A percentile compares a stretch with the other conserved stretches of the same genome.
Conservation (phyloP, 2,888 invertebrate species). For the Parnassius smintheus region DNA sequence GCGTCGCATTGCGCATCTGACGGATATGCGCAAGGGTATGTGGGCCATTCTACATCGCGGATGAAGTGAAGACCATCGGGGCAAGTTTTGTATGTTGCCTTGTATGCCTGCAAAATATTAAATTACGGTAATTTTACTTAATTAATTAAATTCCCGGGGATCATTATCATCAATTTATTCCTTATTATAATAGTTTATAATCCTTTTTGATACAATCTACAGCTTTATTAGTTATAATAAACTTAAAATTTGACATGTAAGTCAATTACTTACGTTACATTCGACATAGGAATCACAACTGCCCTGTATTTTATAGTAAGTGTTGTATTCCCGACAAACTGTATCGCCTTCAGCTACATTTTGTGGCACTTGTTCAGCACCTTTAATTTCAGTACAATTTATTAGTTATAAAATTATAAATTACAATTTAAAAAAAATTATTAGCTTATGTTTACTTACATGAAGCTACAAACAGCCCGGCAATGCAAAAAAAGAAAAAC, state of each 20-base stretch:
- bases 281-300: conserved; percentile 87
- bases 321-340: conserved; percentile 38
- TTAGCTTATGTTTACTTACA: conserved; percentile 23
- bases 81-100: conserved; percentile 84
- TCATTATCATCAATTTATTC: too few relatives aligned
- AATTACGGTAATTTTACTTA: not conserved
- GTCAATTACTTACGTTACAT: conserved; percentile 71
- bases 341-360: not conserved
- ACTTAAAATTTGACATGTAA: too few relatives aligned
- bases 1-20: conserved; percentile 86
- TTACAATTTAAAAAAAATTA: not conserved
- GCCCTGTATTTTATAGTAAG: conserved; percentile 80
- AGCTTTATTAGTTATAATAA: too few relatives aligned
- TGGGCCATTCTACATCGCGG: conserved; percentile 81
- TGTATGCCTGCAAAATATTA: conserved; percentile 65
- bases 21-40: conserved; percentile 90
- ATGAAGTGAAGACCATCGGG: conserved; percentile 91
- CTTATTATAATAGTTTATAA: too few relatives aligned
- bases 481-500: conserved; percentile 9
- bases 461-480: conserved; percentile 10
- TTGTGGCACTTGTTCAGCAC: not conserved
- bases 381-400: not conserved
- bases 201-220: too few relatives aligned
- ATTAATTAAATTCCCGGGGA: too few relatives aligned
- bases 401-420: not conserved